Evolutionary conservation across 2,797 vertebrate species (phyloP).

Genomic region (Merluccius polli): DNA sequence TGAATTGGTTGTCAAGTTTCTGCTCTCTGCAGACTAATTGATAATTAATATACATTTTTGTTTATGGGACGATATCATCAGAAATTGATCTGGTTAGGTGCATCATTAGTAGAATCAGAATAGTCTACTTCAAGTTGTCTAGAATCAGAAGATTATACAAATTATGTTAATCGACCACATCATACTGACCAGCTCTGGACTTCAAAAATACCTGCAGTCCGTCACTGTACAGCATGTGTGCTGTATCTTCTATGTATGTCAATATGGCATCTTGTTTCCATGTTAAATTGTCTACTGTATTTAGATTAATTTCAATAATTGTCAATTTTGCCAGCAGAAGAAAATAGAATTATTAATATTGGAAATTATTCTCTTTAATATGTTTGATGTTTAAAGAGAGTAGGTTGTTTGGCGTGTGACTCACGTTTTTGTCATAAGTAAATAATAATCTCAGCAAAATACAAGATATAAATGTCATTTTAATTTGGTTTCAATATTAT

Average conservation of each 20-base stretch:
- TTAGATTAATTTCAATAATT: no score
- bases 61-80: slow-evolving; percentile 36
- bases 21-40: slow-evolving; percentile 39
- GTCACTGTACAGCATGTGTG: not conserved
- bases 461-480: no score
- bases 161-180: not conserved
- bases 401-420: no score
- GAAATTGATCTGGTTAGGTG: slow-evolving; percentile 35
- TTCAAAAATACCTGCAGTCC: not conserved
- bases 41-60: slow-evolving; percentile 46
- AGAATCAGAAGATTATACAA: not conserved
- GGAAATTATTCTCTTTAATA: not conserved
- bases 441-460: no score
- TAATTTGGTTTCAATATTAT: no score
- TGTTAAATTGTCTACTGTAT: not conserved
- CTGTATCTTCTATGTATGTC: not conserved
- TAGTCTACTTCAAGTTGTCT: not conserved
- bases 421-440: no score
- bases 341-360: not conserved
- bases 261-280: not conserved
- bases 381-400: no score
- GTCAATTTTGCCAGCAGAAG: no score
- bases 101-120: slow-evolving; percentile 8
- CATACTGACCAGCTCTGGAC: not conserved
- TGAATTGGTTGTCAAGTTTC: slow-evolving; percentile 31